A percentile compares a stretch with the other conserved stretches of the same genome.
Conservation (phyloP, 2,888 invertebrate species). For the Ochlodes sylvanus region DNA sequence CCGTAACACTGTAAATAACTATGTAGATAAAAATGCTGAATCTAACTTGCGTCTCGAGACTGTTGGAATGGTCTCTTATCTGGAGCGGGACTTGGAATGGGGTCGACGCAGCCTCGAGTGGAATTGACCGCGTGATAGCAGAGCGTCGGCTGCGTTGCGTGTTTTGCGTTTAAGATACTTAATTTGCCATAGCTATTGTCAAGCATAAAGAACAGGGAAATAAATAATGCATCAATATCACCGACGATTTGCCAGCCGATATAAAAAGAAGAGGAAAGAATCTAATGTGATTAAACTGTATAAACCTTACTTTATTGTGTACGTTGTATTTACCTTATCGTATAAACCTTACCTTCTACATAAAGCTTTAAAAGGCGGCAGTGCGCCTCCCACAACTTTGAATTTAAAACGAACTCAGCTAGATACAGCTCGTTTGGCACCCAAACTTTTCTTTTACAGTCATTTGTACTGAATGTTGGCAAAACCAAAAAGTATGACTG, state of each 20-base stretch:
- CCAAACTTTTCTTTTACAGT: slow-evolving; percentile 59
- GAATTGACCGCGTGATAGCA: not conserved
- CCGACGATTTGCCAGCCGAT: too few species aligned
- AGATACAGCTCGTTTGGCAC: slow-evolving; percentile 39
- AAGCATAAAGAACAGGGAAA: too few species aligned
- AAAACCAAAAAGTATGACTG: slow-evolving; percentile 14
- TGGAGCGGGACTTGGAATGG: not conserved
- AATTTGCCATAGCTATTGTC: too few species aligned
- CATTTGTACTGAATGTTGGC: slow-evolving; percentile 46
- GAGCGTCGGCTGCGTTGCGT: not conserved
- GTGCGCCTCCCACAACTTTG: not conserved
- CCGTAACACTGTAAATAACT: not conserved
- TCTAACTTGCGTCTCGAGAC: too few species aligned
- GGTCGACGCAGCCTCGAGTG: slow-evolving; percentile 1
- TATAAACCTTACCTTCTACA: not conserved
- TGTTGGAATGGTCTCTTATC: too few species aligned
- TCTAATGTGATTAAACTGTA: too few species aligned
- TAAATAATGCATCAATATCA: too few species aligned
- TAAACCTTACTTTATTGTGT: too few species aligned
- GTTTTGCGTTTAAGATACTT: not conserved
- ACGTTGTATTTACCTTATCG: too few species aligned
- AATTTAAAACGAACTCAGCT: slow-evolving; percentile 25
- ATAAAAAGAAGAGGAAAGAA: too few species aligned
- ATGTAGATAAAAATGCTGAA: too few species aligned
- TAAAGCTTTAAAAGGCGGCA: slow-evolving; percentile 4